Percentiles rank a stretch among this genome's conserved stretches.
Evolutionary conservation across 2,113 vertebrate genomes (phyloP).

Genomic region (Colossoma macropomum): DNA sequence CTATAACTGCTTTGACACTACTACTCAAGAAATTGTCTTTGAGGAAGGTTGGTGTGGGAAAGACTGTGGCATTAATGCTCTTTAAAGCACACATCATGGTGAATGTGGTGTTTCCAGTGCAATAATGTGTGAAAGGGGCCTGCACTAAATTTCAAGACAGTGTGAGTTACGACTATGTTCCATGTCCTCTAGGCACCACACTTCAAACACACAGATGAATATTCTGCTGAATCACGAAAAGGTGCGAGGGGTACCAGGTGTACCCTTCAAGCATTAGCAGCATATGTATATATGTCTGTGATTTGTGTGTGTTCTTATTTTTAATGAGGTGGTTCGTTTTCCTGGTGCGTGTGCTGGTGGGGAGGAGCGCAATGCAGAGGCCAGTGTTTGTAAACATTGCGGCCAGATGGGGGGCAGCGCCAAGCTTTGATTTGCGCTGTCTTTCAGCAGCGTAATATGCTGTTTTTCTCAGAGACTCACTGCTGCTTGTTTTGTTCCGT

Average conservation of each 20-base stretch:
- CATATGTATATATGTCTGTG: background rate
- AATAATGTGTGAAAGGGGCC: too few species aligned
- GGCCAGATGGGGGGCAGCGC: background rate
- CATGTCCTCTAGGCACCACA: too few species aligned
- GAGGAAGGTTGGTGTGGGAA: background rate
- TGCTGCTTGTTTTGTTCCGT: background rate
- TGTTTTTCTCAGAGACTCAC: background rate
- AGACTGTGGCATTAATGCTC: too few species aligned
- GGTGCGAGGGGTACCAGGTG: too few species aligned
- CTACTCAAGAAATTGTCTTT: background rate
- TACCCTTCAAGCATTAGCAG: background rate
- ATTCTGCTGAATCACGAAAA: too few species aligned
- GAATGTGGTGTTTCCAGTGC: too few species aligned
- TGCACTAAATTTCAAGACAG: too few species aligned
- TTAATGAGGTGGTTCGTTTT: background rate
- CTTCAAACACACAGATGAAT: too few species aligned
- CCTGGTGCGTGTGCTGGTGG: background rate
- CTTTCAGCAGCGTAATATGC: background rate
- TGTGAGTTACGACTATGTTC: too few species aligned
- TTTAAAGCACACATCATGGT: too few species aligned
- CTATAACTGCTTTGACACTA: too few species aligned
- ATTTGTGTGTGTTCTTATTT: background rate
- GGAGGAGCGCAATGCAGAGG: background rate
- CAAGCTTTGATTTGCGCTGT: background rate
- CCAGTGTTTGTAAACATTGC: background rate